Percentiles rank a stretch among this genome's conserved stretches.
phyloP scores from a whole-genome alignment of 2,888 invertebrate genomes.

The Thereva nobilitata region DNA sequence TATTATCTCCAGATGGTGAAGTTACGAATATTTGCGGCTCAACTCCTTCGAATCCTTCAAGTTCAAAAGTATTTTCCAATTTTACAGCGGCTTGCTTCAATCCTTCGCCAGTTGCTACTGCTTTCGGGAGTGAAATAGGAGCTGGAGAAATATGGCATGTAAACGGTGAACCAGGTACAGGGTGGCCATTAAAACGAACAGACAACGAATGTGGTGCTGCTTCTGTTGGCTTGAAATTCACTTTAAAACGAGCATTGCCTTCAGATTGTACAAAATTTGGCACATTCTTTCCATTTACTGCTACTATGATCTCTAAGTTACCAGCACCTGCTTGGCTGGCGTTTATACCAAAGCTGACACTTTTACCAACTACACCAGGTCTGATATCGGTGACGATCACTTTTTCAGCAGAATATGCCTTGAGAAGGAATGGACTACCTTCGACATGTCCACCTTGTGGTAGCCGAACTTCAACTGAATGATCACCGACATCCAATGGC shows the following conservation, averaged over 20 bases:
- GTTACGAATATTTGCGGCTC: slow-evolving; percentile 76
- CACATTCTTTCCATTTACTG: slow-evolving; percentile 94
- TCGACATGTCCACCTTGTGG: slow-evolving; percentile 79
- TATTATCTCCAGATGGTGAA: slow-evolving; percentile 80
- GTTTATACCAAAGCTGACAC: slow-evolving; percentile 91
- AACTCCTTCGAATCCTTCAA: slow-evolving; percentile 63
- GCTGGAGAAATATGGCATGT: slow-evolving; percentile 75
- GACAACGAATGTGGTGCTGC: slow-evolving; percentile 89
- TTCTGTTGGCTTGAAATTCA: slow-evolving; percentile 95
- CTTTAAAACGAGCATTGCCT: slow-evolving; percentile 92
- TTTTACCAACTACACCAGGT: slow-evolving; percentile 87
- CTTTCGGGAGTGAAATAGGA: slow-evolving; percentile 64
- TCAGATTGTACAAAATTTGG: slow-evolving; percentile 98
- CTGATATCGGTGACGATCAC: slow-evolving; percentile 95
- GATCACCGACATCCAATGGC: slow-evolving; percentile 90
- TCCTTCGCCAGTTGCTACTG: slow-evolving; percentile 58
- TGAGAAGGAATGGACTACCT: slow-evolving; percentile 93
- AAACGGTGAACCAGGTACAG: slow-evolving; percentile 91
- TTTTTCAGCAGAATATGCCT: slow-evolving; percentile 92
- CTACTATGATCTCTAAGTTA: slow-evolving; percentile 96
- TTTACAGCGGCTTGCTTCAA: slow-evolving; percentile 57
- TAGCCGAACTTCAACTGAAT: slow-evolving; percentile 77
- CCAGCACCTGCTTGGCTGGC: slow-evolving; percentile 87
- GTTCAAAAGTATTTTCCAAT: slow-evolving; percentile 63
- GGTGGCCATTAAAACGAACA: slow-evolving; percentile 79